A percentile compares a stretch with the other conserved stretches of the same genome.
Evolutionary conservation across 35 echinoderm and acorn worm genomes (phyloP).

Genomic region (Lytechinus pictus): DNA sequence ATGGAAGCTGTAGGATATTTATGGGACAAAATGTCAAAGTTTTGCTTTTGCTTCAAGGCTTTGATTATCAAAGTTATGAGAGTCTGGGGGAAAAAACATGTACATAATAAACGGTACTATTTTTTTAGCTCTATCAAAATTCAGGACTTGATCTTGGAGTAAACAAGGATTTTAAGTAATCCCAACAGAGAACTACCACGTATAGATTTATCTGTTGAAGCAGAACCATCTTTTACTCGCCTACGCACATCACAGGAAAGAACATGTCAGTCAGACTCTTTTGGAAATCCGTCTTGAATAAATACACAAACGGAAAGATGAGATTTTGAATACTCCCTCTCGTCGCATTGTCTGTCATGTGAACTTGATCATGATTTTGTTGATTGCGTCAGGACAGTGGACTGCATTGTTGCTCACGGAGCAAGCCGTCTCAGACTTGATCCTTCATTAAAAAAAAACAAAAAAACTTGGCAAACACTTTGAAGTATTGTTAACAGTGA

Average conservation of each 20-base stretch:
- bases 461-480: neutral
- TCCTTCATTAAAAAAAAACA: neutral
- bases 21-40: no score
- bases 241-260: conserved; percentile 1
- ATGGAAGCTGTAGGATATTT: no score
- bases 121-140: no score
- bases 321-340: neutral
- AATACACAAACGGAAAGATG: conserved; percentile 7
- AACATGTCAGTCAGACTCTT: conserved; percentile 1
- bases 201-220: neutral
- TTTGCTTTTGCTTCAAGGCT: no score
- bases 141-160: neutral
- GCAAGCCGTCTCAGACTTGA: neutral
- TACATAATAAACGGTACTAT: no score
- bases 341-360: neutral
- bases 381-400: neutral
- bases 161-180: neutral
- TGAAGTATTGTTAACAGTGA: neutral
- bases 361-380: conserved; percentile 18
- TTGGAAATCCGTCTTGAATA: neutral
- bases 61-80: no score
- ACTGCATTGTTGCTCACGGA: neutral
- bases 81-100: no score
- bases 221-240: neutral
- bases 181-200: neutral